A percentile compares a stretch with the other conserved stretches of the same genome.
Evolutionary conservation across 1,140 invertebrate species (phyloP).

Genomic region (Drepana arcuata): DNA sequence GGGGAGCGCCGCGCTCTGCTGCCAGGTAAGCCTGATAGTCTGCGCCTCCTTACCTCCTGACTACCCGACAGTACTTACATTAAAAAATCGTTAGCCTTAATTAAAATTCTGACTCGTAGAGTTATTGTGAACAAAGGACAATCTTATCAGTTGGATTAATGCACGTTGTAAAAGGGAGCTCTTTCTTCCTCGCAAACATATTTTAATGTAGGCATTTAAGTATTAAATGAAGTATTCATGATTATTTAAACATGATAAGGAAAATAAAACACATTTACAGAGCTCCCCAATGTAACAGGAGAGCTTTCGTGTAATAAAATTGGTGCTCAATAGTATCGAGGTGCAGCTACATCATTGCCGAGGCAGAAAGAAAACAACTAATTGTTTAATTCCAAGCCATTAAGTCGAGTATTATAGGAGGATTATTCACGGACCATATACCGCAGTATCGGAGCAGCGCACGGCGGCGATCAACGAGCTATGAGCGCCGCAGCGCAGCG

Average conservation of each 20-base stretch:
- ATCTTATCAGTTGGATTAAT: constrained; percentile 23
- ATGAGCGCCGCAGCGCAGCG: constrained; percentile 12
- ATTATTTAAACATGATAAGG: too few species aligned
- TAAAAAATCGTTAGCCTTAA: constrained; percentile 31
- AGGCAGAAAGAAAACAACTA: constrained; percentile 67
- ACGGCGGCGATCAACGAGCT: constrained; percentile 20
- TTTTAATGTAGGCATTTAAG: too few species aligned
- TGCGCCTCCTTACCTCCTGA: constrained; percentile 10
- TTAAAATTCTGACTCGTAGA: constrained; percentile 20
- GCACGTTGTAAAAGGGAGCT: constrained; percentile 14
- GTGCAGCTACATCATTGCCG: constrained; percentile 44
- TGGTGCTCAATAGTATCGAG: constrained; percentile 20
- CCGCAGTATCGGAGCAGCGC: constrained; percentile 45
- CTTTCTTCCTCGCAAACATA: too few species aligned
- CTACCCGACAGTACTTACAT: constrained; percentile 1
- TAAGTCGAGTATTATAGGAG: constrained; percentile 61
- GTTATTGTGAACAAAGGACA: constrained; percentile 21
- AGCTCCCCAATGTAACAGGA: not conserved
- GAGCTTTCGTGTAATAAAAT: not conserved
- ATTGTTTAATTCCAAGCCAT: constrained; percentile 70
- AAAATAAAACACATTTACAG: too few species aligned
- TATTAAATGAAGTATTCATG: too few species aligned
- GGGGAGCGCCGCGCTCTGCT: constrained; percentile 3
- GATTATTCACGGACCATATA: constrained; percentile 67
- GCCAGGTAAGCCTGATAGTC: too few species aligned